Percentiles rank a stretch among this genome's conserved stretches.
Conservation (phyloP, 2,797 vertebrate genomes). For the Molossus molossus region DNA sequence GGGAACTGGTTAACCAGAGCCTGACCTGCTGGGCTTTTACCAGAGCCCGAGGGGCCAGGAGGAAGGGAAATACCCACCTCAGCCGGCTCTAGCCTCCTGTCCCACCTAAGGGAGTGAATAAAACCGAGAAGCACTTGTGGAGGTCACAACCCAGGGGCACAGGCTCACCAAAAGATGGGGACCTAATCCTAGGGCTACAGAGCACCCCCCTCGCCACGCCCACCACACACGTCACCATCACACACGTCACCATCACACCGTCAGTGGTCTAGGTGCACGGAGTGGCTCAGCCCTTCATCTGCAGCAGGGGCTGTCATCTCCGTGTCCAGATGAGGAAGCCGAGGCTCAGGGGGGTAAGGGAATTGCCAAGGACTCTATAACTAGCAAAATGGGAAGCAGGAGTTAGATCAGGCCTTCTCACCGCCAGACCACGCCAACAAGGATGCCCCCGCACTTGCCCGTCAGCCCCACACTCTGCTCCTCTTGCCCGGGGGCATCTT, state of each 20-base stretch:
- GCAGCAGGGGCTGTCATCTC: too few species aligned
- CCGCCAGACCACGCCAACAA: background rate
- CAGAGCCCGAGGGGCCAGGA: background rate
- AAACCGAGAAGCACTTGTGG: background rate
- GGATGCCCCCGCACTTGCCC: background rate
- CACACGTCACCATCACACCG: rapidly evolving
- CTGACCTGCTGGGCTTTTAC: background rate
- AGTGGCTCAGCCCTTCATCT: background rate
- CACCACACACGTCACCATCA: rapidly evolving
- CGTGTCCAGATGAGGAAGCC: background rate
- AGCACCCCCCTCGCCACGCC: rapidly evolving
- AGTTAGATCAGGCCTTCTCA: background rate
- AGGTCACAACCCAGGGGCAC: background rate
- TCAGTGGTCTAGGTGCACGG: background rate
- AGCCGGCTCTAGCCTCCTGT: background rate
- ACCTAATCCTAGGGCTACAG: background rate
- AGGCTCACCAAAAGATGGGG: background rate
- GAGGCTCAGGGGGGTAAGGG: background rate
- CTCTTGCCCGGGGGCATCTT: background rate
- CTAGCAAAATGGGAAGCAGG: background rate
- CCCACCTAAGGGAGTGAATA: background rate
- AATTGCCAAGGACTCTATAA: background rate
- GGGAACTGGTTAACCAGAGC: background rate
- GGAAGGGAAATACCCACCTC: background rate
- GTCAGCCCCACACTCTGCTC: background rate